These are phyloP conservation scores for Tapera naevia DNA, from an alignment of 2,797 vertebrate genomes.

Conservation along the genomic window DNA sequence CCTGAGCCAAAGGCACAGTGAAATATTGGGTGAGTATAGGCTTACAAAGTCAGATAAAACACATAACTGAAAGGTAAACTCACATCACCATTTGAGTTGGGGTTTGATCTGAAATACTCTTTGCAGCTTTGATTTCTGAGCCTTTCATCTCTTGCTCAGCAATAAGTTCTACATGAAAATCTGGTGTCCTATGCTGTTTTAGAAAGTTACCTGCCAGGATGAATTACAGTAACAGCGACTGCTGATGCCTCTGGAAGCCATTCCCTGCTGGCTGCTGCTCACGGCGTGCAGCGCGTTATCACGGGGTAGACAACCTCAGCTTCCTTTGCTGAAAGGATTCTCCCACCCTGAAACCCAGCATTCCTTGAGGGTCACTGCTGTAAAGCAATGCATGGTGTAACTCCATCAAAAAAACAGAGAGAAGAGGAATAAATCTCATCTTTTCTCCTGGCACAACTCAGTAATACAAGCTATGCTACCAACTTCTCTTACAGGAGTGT, in stretches of 20 bases:
- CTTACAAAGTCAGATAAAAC: neutral
- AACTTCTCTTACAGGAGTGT: neutral
- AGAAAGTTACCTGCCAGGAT: neutral
- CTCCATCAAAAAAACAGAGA: neutral
- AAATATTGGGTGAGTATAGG: too few species aligned
- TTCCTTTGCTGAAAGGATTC: neutral
- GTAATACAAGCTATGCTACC: neutral
- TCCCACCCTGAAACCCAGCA: neutral
- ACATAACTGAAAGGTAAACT: neutral
- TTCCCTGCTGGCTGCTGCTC: neutral
- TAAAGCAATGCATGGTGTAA: neutral
- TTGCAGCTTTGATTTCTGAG: neutral
- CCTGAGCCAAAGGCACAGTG: neutral
- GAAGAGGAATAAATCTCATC: neutral
- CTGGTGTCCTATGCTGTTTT: neutral
- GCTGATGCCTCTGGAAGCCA: neutral
- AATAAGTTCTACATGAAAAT: neutral
- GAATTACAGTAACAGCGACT: neutral
- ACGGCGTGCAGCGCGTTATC: rapidly evolving
- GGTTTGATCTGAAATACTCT: neutral
- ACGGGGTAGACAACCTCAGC: neutral
- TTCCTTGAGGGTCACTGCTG: rapidly evolving
- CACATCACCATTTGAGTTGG: neutral
- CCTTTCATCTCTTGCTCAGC: neutral
- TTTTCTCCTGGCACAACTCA: neutral